Evolutionary conservation across 2,888 invertebrate species (phyloP).

Genomic region (Tricholauxania praeusta): DNA sequence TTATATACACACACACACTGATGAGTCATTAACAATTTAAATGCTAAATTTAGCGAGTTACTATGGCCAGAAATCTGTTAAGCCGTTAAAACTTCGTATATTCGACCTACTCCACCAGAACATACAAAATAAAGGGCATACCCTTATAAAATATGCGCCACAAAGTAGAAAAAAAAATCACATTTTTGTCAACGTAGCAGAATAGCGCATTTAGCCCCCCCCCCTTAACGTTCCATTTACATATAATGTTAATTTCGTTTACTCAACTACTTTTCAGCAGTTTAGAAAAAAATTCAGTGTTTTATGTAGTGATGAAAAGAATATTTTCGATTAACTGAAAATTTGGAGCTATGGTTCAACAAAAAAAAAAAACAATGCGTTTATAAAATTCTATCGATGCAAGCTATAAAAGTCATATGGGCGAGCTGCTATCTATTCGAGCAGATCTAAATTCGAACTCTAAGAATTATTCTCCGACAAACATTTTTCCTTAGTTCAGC

Average conservation of each 20-base stretch:
- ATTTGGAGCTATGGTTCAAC: no score
- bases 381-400: no score
- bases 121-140: neutral
- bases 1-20: conserved; percentile 23
- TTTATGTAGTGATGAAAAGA: no score
- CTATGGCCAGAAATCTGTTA: conserved; percentile 4
- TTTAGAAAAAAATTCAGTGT: no score
- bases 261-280: conserved; percentile 19
- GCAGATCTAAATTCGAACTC: no score
- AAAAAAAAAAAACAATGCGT: no score
- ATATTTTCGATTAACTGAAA: no score
- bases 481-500: no score
- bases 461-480: no score
- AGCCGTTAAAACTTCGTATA: neutral
- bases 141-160: neutral
- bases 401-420: no score
- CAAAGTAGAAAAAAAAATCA: conserved; percentile 3
- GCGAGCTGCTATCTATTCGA: no score
- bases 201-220: conserved; percentile 9
- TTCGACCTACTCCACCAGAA: no score
- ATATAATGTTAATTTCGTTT: conserved; percentile 34
- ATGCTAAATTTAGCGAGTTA: conserved; percentile 18
- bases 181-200: conserved; percentile 35
- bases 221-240: neutral
- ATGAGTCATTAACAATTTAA: conserved; percentile 44